Evolutionary conservation across 2,113 vertebrate species (phyloP).

Genomic region (Poecile atricapillus): DNA sequence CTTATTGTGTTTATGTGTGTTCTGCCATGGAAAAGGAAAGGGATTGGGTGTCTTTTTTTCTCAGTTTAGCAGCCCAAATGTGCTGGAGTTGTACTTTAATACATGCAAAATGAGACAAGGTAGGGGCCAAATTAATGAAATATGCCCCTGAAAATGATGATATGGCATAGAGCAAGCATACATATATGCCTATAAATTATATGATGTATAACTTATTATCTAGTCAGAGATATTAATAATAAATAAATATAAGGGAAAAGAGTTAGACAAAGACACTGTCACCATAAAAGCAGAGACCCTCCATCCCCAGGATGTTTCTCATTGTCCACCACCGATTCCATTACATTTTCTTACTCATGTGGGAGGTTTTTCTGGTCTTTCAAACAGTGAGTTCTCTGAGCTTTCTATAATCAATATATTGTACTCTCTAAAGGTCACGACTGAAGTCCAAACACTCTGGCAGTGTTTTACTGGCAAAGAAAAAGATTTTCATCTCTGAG

Average conservation of each 20-base stretch:
- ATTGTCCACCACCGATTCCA: neutral
- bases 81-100: neutral
- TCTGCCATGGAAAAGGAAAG: neutral
- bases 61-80: neutral
- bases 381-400: neutral
- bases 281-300: neutral
- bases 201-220: neutral
- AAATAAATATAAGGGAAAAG: neutral
- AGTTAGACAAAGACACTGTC: neutral
- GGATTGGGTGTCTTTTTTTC: neutral
- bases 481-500: neutral
- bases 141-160: neutral
- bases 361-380: neutral
- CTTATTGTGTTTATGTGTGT: neutral
- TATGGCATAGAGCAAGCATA: neutral
- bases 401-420: neutral
- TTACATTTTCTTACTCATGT: neutral
- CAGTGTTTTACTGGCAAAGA: neutral
- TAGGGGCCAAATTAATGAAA: neutral
- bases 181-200: neutral
- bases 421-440: neutral
- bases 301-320: neutral
- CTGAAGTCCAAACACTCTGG: neutral
- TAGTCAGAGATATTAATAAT: neutral
- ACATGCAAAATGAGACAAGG: neutral